phyloP scores from a whole-genome alignment of 2,888 invertebrate genomes.

The Tigriopus californicus region DNA sequence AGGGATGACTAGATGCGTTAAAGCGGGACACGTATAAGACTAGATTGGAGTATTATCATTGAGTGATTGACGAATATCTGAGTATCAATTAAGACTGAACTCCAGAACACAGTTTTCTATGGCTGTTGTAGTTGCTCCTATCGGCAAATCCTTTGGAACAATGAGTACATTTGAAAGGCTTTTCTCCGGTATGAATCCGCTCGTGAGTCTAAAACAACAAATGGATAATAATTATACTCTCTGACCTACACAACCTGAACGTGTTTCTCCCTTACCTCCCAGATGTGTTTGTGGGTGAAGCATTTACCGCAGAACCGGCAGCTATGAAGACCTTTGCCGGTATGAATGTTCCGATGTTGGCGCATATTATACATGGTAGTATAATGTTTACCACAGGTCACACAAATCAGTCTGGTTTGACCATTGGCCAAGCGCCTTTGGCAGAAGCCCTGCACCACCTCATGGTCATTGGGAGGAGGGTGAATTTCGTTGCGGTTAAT shows the following conservation, averaged over 20 bases:
- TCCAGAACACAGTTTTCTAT: constrained; percentile 13
- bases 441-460: not conserved
- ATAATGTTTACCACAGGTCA: constrained; percentile 14
- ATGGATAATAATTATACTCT: no score
- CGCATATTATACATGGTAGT: constrained; percentile 14
- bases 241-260: not conserved
- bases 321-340: constrained; percentile 7
- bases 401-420: constrained; percentile 10
- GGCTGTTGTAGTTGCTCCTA: constrained; percentile 19
- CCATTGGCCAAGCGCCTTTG: constrained; percentile 9
- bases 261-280: constrained; percentile 9
- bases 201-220: constrained; percentile 17
- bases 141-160: constrained; percentile 20
- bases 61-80: no score
- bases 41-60: no score
- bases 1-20: no score
- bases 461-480: constrained; percentile 2
- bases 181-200: constrained; percentile 20
- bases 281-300: constrained; percentile 15
- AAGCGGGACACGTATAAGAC: no score
- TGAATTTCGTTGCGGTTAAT: constrained; percentile 1
- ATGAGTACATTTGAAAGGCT: constrained; percentile 19
- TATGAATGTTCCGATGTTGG: constrained; percentile 12
- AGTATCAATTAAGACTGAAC: not conserved
- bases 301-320: constrained; percentile 8